Conservation (phyloP, 2,797 vertebrate genomes). For the Eulemur mongoz region DNA sequence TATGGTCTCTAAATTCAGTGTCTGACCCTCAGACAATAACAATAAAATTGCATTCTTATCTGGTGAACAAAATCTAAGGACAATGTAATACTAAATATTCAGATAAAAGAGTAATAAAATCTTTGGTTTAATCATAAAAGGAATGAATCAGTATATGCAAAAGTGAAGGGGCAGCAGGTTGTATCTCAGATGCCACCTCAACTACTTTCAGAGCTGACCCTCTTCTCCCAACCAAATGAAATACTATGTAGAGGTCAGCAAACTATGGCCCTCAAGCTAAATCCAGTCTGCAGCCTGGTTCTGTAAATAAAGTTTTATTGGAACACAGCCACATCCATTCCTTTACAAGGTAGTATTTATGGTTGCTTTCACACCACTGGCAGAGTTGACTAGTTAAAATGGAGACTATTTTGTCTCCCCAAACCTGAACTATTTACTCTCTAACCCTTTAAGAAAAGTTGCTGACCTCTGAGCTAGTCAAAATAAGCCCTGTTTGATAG, state of each 20-base stretch:
- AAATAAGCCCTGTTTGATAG: neutral
- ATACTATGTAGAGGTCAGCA: neutral
- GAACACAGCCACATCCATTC: neutral
- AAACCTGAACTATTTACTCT: neutral
- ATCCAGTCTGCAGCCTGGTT: neutral
- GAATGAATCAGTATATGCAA: neutral
- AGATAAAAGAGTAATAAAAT: neutral
- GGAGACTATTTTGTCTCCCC: neutral
- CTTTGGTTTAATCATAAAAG: neutral
- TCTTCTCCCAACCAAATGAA: neutral
- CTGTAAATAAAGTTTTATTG: neutral
- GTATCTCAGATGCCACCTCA: neutral
- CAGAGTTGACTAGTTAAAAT: neutral
- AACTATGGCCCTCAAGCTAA: neutral
- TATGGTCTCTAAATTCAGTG: neutral
- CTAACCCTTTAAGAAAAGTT: neutral
- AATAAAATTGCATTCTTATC: neutral
- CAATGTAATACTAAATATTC: neutral
- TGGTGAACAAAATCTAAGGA: neutral
- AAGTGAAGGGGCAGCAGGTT: neutral
- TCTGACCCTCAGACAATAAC: neutral
- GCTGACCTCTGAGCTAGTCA: neutral
- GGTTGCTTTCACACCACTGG: neutral
- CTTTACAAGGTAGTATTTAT: neutral
- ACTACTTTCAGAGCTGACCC: neutral